A percentile compares a stretch with the other conserved stretches of the same genome.
phyloP scores from a whole-genome alignment of 2,888 invertebrate genomes.

The Apamea crenata region DNA sequence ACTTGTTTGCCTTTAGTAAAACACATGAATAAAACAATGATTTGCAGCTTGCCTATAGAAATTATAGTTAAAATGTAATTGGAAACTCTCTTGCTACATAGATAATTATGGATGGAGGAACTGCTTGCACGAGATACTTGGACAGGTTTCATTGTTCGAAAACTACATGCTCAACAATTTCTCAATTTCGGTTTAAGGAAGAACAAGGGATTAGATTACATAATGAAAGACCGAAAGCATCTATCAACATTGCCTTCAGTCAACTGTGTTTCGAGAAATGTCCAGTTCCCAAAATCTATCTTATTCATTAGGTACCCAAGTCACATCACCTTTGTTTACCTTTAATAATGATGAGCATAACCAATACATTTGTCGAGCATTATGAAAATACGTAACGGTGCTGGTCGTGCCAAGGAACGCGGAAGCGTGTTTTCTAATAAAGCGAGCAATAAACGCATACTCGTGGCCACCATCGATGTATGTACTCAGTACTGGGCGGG shows the following conservation, averaged over 20 bases:
- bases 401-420: conserved; percentile 80
- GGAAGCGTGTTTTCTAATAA: conserved; percentile 87
- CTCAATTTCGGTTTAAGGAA: neutral
- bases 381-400: conserved; percentile 81
- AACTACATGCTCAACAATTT: neutral
- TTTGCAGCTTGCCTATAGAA: conserved; percentile 8
- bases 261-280: conserved; percentile 4
- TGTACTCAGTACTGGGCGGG: conserved; percentile 57
- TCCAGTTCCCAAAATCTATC: neutral
- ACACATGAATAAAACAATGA: conserved; percentile 29
- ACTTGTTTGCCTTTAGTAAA: conserved; percentile 18
- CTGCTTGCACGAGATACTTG: neutral
- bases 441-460: conserved; percentile 82
- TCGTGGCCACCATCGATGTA: conserved; percentile 73
- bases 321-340: conserved; percentile 48
- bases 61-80: conserved; percentile 2
- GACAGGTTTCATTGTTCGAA: neutral
- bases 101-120: neutral
- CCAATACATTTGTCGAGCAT: conserved; percentile 69
- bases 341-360: conserved; percentile 68
- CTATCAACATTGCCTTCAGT: neutral
- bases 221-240: neutral
- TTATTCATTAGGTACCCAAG: conserved; percentile 10
- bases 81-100: neutral
- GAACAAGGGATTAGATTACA: neutral